Evolutionary conservation across 2,888 invertebrate species (phyloP).

Genomic region (Dorcus parallelipipedus): DNA sequence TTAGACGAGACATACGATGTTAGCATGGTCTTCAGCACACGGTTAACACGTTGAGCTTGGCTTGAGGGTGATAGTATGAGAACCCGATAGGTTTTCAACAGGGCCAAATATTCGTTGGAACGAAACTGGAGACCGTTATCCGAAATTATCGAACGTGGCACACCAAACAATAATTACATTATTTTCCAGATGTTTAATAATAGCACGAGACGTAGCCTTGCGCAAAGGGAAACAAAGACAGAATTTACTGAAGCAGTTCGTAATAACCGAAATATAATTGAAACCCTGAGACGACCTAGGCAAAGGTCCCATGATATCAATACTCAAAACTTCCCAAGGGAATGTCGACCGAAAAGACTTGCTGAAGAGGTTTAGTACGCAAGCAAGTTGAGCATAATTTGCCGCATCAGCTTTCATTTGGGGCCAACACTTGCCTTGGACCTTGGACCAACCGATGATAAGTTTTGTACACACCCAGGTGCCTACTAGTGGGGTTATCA

Average conservation of each 20-base stretch:
- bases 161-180: too few relatives aligned
- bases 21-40: conserved; percentile 16
- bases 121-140: conserved; percentile 32
- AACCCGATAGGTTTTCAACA: conserved; percentile 14
- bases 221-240: background rate
- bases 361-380: background rate
- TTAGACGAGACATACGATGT: conserved; percentile 14
- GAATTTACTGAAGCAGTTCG: conserved; percentile 3
- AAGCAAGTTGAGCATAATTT: background rate
- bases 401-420: background rate
- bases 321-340: conserved; percentile 27
- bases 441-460: conserved; percentile 19
- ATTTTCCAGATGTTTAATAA: background rate
- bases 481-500: too few relatives aligned
- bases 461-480: conserved; percentile 28
- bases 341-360: too few relatives aligned
- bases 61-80: conserved; percentile 21
- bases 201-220: background rate
- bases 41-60: conserved; percentile 18
- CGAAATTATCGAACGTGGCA: background rate
- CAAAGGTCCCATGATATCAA: conserved; percentile 35
- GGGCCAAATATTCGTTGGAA: conserved; percentile 18
- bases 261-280: background rate
- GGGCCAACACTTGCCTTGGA: background rate
- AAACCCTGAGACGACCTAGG: conserved; percentile 24